phyloP scores from a whole-genome alignment of 2,888 invertebrate species.

The Folsomia candida region DNA sequence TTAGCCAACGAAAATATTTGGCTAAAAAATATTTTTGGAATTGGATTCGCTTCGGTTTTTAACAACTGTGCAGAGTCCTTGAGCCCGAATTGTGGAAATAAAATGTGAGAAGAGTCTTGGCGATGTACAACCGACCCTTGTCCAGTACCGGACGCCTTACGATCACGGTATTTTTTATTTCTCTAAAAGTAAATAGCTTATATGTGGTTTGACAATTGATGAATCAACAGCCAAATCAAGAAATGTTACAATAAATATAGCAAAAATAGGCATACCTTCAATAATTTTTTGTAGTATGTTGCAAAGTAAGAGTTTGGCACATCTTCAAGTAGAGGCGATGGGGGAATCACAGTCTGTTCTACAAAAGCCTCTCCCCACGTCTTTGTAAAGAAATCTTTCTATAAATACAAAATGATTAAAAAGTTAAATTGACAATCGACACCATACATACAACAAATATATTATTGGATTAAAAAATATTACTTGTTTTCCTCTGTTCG shows the following conservation, averaged over 20 bases:
- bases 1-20: conserved; percentile 75
- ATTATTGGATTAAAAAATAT: not conserved
- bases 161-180: conserved; percentile 43
- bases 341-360: conserved; percentile 70
- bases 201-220: not conserved
- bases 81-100: conserved; percentile 45
- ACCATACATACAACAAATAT: not conserved
- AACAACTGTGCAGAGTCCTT: conserved; percentile 42
- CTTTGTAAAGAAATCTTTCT: conserved; percentile 83
- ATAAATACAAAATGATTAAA: conserved; percentile 32
- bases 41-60: conserved; percentile 57
- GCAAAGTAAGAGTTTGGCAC: conserved; percentile 82
- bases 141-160: conserved; percentile 39
- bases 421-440: not conserved
- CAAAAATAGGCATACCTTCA: conserved; percentile 48
- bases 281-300: conserved; percentile 72
- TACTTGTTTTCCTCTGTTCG: conserved; percentile 81
- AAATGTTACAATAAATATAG: not conserved
- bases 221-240: not conserved
- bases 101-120: conserved; percentile 37
- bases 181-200: conserved; percentile 26
- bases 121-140: not conserved
- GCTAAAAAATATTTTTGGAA: conserved; percentile 82
- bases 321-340: conserved; percentile 73
- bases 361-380: conserved; percentile 97